Percentiles rank a stretch among this genome's conserved stretches.
These are phyloP conservation scores for Pyralis farinalis DNA, from an alignment of 2,888 invertebrate species.

Conservation along the genomic window DNA sequence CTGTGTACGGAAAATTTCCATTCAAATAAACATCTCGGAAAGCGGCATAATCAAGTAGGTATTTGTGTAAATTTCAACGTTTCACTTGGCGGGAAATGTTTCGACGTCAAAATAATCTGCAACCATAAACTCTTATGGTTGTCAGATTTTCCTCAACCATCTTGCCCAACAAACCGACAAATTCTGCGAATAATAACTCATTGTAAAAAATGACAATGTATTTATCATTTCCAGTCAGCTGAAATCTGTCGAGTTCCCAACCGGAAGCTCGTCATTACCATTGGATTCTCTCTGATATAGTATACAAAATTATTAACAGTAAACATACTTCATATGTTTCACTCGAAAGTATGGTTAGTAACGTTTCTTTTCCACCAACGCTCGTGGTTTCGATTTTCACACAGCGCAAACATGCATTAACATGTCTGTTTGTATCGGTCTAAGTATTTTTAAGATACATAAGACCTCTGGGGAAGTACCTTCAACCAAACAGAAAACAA, in stretches of 20 bases:
- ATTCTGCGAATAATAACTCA: slow-evolving; percentile 19
- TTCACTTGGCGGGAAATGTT: background rate
- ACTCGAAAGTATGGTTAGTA: too few relatives aligned
- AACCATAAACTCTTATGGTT: background rate
- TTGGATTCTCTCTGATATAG: background rate
- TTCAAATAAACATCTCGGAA: too few relatives aligned
- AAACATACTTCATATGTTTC: too few relatives aligned
- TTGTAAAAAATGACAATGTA: slow-evolving; percentile 27
- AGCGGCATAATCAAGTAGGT: too few relatives aligned
- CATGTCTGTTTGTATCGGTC: too few relatives aligned
- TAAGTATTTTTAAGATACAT: too few relatives aligned
- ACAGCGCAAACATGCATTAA: too few relatives aligned
- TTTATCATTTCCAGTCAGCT: slow-evolving; percentile 34
- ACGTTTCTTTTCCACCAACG: too few relatives aligned
- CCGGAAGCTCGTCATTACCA: slow-evolving; percentile 6
- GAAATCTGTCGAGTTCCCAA: slow-evolving; percentile 14
- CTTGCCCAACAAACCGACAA: slow-evolving; percentile 17
- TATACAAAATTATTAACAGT: background rate
- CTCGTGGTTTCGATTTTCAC: too few relatives aligned
- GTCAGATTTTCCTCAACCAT: slow-evolving; percentile 11
- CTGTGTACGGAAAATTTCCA: too few relatives aligned
- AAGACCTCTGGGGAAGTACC: too few relatives aligned
- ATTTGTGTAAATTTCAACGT: background rate
- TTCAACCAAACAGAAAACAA: too few relatives aligned
- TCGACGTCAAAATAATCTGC: background rate